Evolutionary conservation across 1,140 invertebrate genomes (phyloP), one percentile per base, ranked within the genome.

Genomic region (Helicoverpa armigera): DNA sequence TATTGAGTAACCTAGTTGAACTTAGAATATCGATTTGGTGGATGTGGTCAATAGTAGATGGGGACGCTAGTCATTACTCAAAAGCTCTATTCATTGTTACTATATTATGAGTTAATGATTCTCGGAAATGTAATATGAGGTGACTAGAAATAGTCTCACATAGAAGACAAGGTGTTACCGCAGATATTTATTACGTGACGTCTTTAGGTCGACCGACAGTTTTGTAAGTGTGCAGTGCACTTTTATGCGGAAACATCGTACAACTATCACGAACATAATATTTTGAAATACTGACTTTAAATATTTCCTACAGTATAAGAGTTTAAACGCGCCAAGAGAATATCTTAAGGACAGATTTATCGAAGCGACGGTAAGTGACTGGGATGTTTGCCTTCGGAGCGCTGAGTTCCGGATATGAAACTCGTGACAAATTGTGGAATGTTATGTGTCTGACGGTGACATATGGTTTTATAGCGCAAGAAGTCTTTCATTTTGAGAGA

Each of bases 381-480:
- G 56, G 56, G 58, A 63, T 76, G 73, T 76, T 76, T 76, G 73
- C 73, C 43, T 76, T 76, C 73, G 43, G n/a, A 76, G 73, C 18
- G 43, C 73, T 50, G 18, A 76, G 73, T 61, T 76, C 73, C 73
- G 73, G 56, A 76, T 76, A 76, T 76, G 58, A 76, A 76, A 76
- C 73, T 76, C 56, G 73, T 76, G 73, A 76, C 73, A 76, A 76
- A 76, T 76, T 76, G 56, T 63, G 73, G 73, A 76, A 76, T 76
- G 58, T 76, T 61, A 76, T 76, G 73, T 76, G 73, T 76, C 58
- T 76, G 73, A 76, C 73, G 56, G 56, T 63, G 58, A 76, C 56
- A 63, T 76, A 76, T 63, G 73, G 60, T 76, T 76, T 76, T 63
- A 63, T 76, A 61, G 72, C 72, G 13, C 56, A 60, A 74, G 73